Evolutionary conservation across 1,140 invertebrate species (phyloP).

Genomic region (Holcopasites calliopsidis): DNA sequence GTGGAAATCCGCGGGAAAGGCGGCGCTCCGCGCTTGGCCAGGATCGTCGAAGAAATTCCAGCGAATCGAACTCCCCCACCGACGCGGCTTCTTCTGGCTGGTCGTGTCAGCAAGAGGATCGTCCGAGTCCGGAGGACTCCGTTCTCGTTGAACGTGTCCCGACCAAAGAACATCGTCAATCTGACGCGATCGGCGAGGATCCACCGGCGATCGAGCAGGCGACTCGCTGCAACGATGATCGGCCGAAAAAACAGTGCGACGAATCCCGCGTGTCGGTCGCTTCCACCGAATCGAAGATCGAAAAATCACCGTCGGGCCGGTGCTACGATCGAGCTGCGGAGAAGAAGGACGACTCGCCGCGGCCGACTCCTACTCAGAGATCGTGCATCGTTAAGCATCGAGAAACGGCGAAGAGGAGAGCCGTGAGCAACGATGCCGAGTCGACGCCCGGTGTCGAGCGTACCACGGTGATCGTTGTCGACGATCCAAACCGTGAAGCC

Average conservation of each 20-base stretch:
- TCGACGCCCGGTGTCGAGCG: constrained; percentile 61
- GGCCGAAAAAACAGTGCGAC: too few species aligned
- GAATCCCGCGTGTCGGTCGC: too few species aligned
- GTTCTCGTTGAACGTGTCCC: not conserved
- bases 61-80: not conserved
- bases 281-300: not conserved
- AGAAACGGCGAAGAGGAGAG: constrained; percentile 29
- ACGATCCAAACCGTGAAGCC: constrained; percentile 66
- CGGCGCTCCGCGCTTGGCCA: constrained; percentile 1
- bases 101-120: not conserved
- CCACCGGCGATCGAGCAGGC: not conserved
- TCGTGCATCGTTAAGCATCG: constrained; percentile 12
- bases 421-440: constrained; percentile 26
- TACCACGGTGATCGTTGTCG: constrained; percentile 72
- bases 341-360: not conserved
- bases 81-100: not conserved
- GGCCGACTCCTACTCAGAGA: constrained; percentile 37
- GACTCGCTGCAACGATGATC: not conserved
- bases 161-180: not conserved
- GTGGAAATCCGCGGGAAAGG: constrained; percentile 39
- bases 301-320: not conserved
- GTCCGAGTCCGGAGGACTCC: not conserved
- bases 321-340: not conserved
- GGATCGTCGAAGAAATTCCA: not conserved
- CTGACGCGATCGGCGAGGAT: not conserved